phyloP scores from a whole-genome alignment of 64 coral and sea anemone genomes.

The Dendrophyllia cribrosa region DNA sequence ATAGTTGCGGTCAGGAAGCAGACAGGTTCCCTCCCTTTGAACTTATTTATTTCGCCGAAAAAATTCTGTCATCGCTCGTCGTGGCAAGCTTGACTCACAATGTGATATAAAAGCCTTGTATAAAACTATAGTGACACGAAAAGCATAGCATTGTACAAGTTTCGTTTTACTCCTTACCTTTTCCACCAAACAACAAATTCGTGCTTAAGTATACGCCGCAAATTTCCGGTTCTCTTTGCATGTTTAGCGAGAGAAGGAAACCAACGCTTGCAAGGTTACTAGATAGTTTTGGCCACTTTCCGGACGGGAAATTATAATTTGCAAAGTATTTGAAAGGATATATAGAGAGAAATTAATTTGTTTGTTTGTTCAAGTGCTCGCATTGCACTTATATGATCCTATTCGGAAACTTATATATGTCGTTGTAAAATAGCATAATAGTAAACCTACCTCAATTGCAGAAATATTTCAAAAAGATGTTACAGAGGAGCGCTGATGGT shows the following conservation, averaged over 20 bases:
- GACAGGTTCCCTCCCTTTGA: slow-evolving; percentile 50
- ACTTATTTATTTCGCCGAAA: slow-evolving; percentile 13
- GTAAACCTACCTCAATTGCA: too few species aligned
- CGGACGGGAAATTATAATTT: slow-evolving; percentile 47
- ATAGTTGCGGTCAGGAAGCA: slow-evolving; percentile 55
- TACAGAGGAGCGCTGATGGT: too few species aligned
- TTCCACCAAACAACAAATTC: background rate
- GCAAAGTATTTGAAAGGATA: slow-evolving; percentile 34
- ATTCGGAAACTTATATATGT: slow-evolving; percentile 2
- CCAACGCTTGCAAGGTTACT: slow-evolving; percentile 29
- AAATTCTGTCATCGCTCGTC: slow-evolving; percentile 30
- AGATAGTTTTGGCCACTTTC: slow-evolving; percentile 17
- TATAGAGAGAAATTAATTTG: background rate
- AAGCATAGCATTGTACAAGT: background rate
- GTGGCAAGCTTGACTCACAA: background rate
- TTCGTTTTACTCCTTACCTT: background rate
- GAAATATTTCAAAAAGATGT: too few species aligned
- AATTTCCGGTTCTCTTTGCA: slow-evolving; percentile 42
- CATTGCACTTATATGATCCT: background rate
- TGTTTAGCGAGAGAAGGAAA: slow-evolving; percentile 19
- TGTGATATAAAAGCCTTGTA: background rate
- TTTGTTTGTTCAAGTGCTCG: background rate
- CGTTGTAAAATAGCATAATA: too few species aligned
- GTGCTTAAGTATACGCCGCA: background rate
- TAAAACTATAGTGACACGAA: background rate